Evolutionary conservation across 2,113 vertebrate genomes (phyloP).

Genomic region (Pimephales promelas): DNA sequence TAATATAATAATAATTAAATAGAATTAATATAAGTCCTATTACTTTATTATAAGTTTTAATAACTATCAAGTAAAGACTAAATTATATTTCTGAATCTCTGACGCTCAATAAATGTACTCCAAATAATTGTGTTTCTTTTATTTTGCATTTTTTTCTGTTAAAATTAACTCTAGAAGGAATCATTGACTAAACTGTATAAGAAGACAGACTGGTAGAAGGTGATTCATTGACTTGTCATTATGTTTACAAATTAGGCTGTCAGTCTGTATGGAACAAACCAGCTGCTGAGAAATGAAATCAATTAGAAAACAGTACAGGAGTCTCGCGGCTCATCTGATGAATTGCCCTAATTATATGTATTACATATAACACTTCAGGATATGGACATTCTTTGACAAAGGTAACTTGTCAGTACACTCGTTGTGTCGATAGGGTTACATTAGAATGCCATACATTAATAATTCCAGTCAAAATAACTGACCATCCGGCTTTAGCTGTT

Average conservation of each 20-base stretch:
- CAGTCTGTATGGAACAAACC: conserved; percentile 33
- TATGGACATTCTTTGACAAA: conserved; percentile 22
- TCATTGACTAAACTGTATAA: not conserved
- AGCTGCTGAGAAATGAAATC: conserved; percentile 50
- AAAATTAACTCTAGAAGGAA: not conserved
- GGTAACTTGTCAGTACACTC: conserved; percentile 11
- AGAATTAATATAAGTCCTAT: not conserved
- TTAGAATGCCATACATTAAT: not conserved
- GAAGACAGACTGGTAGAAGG: not conserved
- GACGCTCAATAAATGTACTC: not conserved
- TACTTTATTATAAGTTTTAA: not conserved
- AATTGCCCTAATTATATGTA: conserved; percentile 44
- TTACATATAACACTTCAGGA: conserved; percentile 32
- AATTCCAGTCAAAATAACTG: not conserved
- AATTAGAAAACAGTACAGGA: conserved; percentile 45
- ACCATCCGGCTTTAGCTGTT: not conserved
- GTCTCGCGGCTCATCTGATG: conserved; percentile 25
- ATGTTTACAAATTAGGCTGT: conserved; percentile 52
- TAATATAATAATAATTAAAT: not conserved
- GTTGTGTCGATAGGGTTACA: not conserved
- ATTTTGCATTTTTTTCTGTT: not conserved
- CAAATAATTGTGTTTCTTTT: not conserved
- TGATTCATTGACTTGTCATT: conserved; percentile 52
- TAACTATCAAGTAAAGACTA: not conserved
- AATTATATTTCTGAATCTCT: not conserved